Evolutionary conservation across 2,113 vertebrate genomes (phyloP), one percentile per base, ranked within the genome.

Genomic region (Jacana jacana): DNA sequence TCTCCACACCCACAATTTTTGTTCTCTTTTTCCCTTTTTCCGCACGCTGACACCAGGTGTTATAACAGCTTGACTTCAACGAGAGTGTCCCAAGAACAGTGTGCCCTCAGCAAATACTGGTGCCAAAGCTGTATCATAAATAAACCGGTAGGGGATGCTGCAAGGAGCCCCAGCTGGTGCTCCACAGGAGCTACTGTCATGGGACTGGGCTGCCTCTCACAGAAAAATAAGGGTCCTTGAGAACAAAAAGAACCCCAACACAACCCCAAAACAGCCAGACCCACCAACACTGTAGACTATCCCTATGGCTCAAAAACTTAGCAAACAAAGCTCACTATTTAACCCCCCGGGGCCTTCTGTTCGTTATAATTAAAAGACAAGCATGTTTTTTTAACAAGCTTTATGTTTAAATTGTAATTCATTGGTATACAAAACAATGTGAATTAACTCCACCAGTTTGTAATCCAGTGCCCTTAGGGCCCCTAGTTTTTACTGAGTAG

Each of bases 61-160:
- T 95, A 3, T 7, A 94, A 96, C 93, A 96, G 95, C 83, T 93
- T 96, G 92, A 93, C 49, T 89, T 89, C 80, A 89, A 33, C 17
- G 52, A 69, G n/a, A 85, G 33, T 31, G 46, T 81, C 91, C 81
- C 46, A 71, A 57, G 80, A 96, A 79, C 72, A 84, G 77, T 72
- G 37, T 65, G 83, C 69, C 68, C 79, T 79, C 81, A 95, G 66
- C 52, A 55, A 82, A 39, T 3, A 27, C 39, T 66, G 49, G n/a
- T 95, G 95, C 94, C 95, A 95, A 91, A 78, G 55, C 42, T 28
- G 49, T 9, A 70, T 33, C 40, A 31, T 24, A 78, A 68, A 52
- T 11, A 89, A 75, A 28, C 16, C 3, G 0, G 58, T 42, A 77
- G 81, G 75, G 33, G 92, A 94, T 94, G 70, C 66, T 92, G 92